A percentile compares a stretch with the other conserved stretches of the same genome.
Evolutionary conservation across 2,888 invertebrate genomes (phyloP).

Genomic region (Tribolium freemani): DNA sequence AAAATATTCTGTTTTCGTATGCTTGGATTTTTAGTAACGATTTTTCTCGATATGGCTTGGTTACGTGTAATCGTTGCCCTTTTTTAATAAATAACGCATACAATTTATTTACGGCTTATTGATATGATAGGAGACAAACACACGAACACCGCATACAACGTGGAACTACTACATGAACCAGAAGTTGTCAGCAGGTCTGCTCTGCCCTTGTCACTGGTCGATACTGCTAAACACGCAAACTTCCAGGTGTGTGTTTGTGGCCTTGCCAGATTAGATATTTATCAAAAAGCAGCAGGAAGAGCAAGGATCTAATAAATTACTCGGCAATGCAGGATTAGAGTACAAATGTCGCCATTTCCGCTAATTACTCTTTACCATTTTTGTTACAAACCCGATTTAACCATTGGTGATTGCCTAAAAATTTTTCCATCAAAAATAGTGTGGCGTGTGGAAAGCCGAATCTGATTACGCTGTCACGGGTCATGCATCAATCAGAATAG

Average conservation of each 20-base stretch:
- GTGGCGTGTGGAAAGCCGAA: conserved; percentile 19
- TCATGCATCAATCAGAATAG: conserved; percentile 33
- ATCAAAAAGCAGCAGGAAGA: conserved; percentile 49
- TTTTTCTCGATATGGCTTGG: neutral
- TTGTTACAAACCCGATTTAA: neutral
- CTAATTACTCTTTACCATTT: conserved; percentile 46
- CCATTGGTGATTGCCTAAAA: neutral
- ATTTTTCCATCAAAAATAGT: conserved; percentile 14
- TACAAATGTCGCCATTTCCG: conserved; percentile 52
- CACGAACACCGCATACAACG: conserved; percentile 25
- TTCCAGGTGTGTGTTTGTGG: conserved; percentile 42
- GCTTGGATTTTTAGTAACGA: neutral
- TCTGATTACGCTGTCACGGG: conserved; percentile 21
- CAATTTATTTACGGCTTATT: conserved; percentile 24
- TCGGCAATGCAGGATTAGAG: conserved; percentile 41
- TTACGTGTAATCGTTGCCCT: neutral
- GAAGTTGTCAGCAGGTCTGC: conserved; percentile 14
- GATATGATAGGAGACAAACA: conserved; percentile 13
- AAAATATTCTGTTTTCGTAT: conserved; percentile 29
- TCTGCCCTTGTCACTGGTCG: conserved; percentile 42
- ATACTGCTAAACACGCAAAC: conserved; percentile 49
- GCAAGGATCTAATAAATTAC: conserved; percentile 48
- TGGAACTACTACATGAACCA: conserved; percentile 6
- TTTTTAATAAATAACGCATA: conserved; percentile 28
- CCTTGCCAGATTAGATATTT: conserved; percentile 39